Evolutionary conservation across 1,140 invertebrate species (phyloP).

Genomic region (Lethrus apterus): DNA sequence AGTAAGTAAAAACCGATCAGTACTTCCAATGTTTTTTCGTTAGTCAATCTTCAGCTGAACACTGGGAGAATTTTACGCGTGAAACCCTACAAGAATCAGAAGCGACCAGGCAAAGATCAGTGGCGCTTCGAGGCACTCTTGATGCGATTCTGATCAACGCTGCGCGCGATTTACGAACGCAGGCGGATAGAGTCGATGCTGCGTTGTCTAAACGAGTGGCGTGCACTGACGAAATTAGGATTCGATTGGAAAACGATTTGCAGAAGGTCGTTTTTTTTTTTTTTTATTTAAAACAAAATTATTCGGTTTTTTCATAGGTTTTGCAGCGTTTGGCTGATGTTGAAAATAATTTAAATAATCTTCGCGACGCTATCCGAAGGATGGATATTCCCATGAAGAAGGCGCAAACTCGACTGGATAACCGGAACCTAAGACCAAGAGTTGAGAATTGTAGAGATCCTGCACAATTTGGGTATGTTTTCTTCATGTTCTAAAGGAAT

Average conservation of each 20-base stretch:
- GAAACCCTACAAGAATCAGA: conserved; percentile 57
- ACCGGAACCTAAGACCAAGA: conserved; percentile 54
- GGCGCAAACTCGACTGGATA: conserved; percentile 68
- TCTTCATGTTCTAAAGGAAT: not conserved
- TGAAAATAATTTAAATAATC: conserved; percentile 57
- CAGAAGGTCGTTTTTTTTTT: conserved; percentile 42
- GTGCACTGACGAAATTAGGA: conserved; percentile 56
- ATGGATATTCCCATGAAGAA: conserved; percentile 67
- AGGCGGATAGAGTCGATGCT: conserved; percentile 64
- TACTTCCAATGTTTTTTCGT: not conserved
- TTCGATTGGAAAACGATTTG: conserved; percentile 59
- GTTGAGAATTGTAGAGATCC: conserved; percentile 66
- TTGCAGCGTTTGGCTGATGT: conserved; percentile 59
- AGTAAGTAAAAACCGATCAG: conserved; percentile 42
- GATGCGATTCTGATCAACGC: conserved; percentile 56
- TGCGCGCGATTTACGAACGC: conserved; percentile 60
- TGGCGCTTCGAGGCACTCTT: conserved; percentile 52
- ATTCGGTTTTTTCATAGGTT: conserved; percentile 44
- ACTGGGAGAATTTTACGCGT: conserved; percentile 63
- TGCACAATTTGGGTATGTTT: conserved; percentile 53
- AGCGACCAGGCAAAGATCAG: conserved; percentile 54
- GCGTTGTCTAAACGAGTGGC: conserved; percentile 57
- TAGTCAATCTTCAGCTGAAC: conserved; percentile 59
- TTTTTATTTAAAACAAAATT: not conserved
- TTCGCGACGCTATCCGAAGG: conserved; percentile 53